A percentile compares a stretch with the other conserved stretches of the same genome.
phyloP scores from a whole-genome alignment of 2,113 vertebrate genomes.

The Sinocyclocheilus anshuiensis region DNA sequence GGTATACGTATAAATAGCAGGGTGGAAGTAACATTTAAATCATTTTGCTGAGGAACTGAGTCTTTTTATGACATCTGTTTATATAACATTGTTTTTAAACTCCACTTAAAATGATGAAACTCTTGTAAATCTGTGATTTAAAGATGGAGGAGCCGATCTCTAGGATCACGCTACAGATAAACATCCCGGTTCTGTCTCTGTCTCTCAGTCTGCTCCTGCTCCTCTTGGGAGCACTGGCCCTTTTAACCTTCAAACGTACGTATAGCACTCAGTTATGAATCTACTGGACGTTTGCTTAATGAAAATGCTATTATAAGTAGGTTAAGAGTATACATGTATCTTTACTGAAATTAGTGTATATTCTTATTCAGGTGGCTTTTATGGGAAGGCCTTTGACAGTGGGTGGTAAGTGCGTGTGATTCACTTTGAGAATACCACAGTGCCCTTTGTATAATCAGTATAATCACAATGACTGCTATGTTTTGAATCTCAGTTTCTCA shows the following conservation, averaged over 20 bases:
- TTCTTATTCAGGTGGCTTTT: conserved; percentile 62
- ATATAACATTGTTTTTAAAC: background rate
- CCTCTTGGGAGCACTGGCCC: conserved; percentile 58
- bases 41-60: background rate
- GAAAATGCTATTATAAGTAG: background rate
- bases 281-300: background rate
- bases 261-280: background rate
- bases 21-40: background rate
- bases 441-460: background rate
- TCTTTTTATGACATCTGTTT: background rate
- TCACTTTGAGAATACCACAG: background rate
- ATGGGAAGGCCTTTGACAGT: conserved; percentile 61
- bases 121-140: conserved; percentile 7
- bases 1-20: background rate
- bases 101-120: background rate
- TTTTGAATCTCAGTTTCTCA: conserved; percentile 66
- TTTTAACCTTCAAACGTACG: conserved; percentile 72
- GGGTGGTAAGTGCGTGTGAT: conserved; percentile 67
- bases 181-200: conserved; percentile 72
- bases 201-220: conserved; percentile 69
- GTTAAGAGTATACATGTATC: background rate
- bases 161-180: conserved; percentile 71
- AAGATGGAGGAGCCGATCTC: conserved; percentile 69
- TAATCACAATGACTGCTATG: conserved; percentile 4
- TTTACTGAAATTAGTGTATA: background rate